phyloP scores from a whole-genome alignment of 2,888 invertebrate species.

The Eristalis intricaria region DNA sequence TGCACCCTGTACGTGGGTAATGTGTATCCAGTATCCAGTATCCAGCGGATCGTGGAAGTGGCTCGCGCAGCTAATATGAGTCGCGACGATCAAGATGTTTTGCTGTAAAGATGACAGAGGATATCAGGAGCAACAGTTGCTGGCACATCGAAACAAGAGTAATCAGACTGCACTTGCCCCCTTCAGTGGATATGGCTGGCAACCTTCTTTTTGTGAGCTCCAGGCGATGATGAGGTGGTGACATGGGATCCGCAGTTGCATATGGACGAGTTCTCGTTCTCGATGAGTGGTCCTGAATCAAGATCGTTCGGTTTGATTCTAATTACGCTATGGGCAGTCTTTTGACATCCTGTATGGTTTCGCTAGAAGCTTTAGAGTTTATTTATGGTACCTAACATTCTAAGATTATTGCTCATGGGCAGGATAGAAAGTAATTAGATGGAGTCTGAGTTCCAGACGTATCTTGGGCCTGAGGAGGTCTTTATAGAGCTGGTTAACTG shows the following conservation, averaged over 20 bases:
- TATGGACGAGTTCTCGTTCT: neutral
- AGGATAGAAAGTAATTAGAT: no score
- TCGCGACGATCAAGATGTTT: slow-evolving; percentile 58
- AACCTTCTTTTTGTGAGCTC: neutral
- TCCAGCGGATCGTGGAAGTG: slow-evolving; percentile 36
- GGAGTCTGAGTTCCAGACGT: no score
- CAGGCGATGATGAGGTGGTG: slow-evolving; percentile 60
- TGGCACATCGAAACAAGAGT: neutral
- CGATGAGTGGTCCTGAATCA: neutral
- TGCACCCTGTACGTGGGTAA: slow-evolving; percentile 38
- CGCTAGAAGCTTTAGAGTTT: no score
- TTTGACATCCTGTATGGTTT: neutral
- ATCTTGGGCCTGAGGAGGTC: no score
- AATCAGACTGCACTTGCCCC: neutral
- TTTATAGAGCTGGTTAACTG: no score
- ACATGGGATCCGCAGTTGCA: slow-evolving; percentile 17
- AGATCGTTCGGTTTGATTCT: neutral
- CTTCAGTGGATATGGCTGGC: neutral
- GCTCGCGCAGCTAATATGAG: slow-evolving; percentile 66
- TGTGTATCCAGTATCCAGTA: neutral
- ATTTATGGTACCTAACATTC: no score
- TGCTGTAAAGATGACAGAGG: slow-evolving; percentile 57
- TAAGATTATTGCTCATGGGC: no score
- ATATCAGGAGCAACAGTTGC: slow-evolving; percentile 63
- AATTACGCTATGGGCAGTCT: neutral